Conservation (phyloP, 2,888 invertebrate species). For the Uloborus plumipes region DNA sequence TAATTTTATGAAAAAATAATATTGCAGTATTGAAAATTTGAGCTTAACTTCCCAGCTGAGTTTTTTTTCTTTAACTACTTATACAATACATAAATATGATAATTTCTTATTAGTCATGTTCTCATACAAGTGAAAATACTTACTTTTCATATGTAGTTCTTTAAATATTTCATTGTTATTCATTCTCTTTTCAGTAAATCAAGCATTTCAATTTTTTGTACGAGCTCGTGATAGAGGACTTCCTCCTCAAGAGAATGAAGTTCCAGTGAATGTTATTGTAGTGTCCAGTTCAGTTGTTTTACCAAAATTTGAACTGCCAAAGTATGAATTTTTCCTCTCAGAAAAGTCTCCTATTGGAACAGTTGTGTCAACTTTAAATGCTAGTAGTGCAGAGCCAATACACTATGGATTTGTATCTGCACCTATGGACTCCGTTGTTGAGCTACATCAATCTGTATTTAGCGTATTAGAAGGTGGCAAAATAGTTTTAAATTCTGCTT, state of each 20-base stretch:
- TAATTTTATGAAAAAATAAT: no score
- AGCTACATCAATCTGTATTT: slow-evolving; percentile 72
- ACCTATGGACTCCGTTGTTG: slow-evolving; percentile 71
- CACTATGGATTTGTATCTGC: slow-evolving; percentile 76
- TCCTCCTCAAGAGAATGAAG: slow-evolving; percentile 76
- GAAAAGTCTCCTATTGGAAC: slow-evolving; percentile 82
- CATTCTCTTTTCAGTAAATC: slow-evolving; percentile 75
- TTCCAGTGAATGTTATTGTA: slow-evolving; percentile 85
- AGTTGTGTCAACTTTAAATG: slow-evolving; percentile 79
- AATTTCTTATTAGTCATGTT: no score
- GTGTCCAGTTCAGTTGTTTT: slow-evolving; percentile 82
- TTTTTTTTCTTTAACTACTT: no score
- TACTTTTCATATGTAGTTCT: no score
- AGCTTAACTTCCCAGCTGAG: no score
- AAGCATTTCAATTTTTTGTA: slow-evolving; percentile 89
- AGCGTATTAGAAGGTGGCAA: slow-evolving; percentile 81
- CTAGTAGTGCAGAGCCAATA: slow-evolving; percentile 77
- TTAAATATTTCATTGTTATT: no score
- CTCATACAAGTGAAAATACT: no score
- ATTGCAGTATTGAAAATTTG: no score
- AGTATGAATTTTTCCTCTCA: slow-evolving; percentile 83
- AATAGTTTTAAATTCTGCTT: slow-evolving; percentile 80
- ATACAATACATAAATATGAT: no score
- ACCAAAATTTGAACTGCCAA: slow-evolving; percentile 82
- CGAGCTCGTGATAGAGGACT: slow-evolving; percentile 87